Evolutionary conservation across 2,888 invertebrate species (phyloP).

Genomic region (Stenodera caucasica): DNA sequence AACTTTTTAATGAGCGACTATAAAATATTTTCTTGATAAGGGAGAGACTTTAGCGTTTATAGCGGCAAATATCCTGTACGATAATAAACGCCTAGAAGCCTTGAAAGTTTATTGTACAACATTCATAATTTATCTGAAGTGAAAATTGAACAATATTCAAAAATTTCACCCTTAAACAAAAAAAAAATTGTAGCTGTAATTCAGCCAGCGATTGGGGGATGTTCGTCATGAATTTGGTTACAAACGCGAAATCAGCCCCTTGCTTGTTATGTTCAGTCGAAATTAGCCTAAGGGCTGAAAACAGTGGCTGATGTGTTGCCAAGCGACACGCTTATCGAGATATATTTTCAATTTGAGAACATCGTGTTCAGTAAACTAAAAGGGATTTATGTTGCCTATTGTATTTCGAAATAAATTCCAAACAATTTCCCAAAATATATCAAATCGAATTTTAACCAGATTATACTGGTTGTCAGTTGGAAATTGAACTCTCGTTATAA

Average conservation of each 20-base stretch:
- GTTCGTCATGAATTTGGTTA: neutral
- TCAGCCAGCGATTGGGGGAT: neutral
- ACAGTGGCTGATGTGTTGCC: conserved; percentile 15
- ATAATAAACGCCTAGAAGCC: neutral
- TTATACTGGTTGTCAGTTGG: no score
- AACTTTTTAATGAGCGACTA: neutral
- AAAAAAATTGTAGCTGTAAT: no score
- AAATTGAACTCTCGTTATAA: no score
- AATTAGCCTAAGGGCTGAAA: neutral
- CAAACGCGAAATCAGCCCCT: neutral
- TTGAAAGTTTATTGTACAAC: neutral
- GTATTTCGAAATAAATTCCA: conserved; percentile 15
- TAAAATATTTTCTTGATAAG: conserved; percentile 2
- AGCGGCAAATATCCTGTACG: no score
- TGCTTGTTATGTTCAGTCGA: neutral
- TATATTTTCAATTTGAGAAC: conserved; percentile 30
- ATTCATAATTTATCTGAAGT: no score
- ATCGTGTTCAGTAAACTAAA: conserved; percentile 24
- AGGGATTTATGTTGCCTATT: conserved; percentile 22
- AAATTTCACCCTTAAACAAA: no score
- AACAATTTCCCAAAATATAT: no score
- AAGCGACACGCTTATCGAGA: conserved; percentile 31
- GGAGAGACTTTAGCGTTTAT: neutral
- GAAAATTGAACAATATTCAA: no score
- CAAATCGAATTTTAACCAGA: no score